phyloP scores from a whole-genome alignment of 2,113 vertebrate species.

The Oxyruncus cristatus region DNA sequence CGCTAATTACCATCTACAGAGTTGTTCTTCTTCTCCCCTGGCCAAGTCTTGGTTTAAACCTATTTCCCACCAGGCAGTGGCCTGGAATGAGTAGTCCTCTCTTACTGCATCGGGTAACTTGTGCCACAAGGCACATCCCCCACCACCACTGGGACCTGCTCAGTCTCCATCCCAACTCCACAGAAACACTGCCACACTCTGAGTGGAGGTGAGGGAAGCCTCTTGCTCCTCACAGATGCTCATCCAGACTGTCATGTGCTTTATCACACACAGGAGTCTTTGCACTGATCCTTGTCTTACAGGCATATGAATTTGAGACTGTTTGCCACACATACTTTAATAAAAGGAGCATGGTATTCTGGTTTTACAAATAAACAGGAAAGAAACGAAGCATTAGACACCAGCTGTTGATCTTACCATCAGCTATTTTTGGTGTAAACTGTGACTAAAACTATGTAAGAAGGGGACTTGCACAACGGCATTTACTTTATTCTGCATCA shows the following conservation, averaged over 20 bases:
- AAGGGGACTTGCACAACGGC: not conserved
- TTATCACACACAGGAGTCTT: not conserved
- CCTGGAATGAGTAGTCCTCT: not conserved
- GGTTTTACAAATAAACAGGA: not conserved
- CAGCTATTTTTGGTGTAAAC: not conserved
- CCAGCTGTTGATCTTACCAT: not conserved
- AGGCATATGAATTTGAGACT: not conserved
- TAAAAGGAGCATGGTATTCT: not conserved
- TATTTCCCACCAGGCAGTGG: not conserved
- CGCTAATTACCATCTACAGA: not conserved
- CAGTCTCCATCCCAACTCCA: not conserved
- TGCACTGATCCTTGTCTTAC: not conserved
- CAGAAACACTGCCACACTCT: not conserved
- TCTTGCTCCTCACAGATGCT: not conserved
- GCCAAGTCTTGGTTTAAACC: not conserved
- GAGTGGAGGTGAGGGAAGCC: not conserved
- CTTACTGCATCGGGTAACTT: not conserved
- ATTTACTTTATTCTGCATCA: not conserved
- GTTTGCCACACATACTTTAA: not conserved
- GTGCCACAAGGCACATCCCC: not conserved
- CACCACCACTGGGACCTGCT: not conserved
- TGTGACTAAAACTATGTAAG: not conserved
- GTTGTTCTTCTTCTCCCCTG: not conserved
- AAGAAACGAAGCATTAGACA: not conserved
- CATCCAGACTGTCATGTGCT: not conserved